Evolutionary conservation across 2,113 vertebrate genomes (phyloP).

Genomic region (Pyxicephalus adspersus): DNA sequence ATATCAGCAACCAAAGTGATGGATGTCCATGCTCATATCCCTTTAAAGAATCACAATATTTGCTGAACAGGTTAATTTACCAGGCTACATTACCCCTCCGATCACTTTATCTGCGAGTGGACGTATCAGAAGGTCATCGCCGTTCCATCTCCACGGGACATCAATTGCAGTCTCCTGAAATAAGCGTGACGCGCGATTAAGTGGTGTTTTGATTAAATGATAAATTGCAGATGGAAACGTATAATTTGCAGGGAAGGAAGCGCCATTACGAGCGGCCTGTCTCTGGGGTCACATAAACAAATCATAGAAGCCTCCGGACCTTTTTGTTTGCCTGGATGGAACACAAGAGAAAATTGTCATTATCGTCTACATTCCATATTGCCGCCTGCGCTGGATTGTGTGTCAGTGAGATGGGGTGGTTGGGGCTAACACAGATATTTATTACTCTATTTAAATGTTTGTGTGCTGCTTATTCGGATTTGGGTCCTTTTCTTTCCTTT

Average conservation of each 20-base stretch:
- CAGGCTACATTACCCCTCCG: neutral
- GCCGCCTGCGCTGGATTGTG: no score
- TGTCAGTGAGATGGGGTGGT: no score
- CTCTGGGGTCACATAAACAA: constrained; percentile 50
- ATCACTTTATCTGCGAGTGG: constrained; percentile 29
- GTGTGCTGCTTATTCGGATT: no score
- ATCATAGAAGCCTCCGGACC: constrained; percentile 26
- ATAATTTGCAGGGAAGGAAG: constrained; percentile 32
- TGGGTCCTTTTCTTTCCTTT: no score
- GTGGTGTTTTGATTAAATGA: constrained; percentile 53
- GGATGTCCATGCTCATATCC: no score
- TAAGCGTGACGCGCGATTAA: constrained; percentile 33
- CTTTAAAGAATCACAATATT: no score
- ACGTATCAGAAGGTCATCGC: constrained; percentile 43
- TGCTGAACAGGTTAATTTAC: neutral
- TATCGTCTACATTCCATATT: no score
- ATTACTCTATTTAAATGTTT: no score
- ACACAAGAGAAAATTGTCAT: constrained; percentile 2
- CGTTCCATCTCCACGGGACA: constrained; percentile 40
- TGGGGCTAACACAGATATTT: no score
- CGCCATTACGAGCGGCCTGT: constrained; percentile 15
- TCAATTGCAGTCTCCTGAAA: constrained; percentile 38
- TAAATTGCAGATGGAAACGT: constrained; percentile 47
- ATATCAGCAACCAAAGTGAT: no score
- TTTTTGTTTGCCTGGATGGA: constrained; percentile 49